Evolutionary conservation across 2,888 invertebrate species (phyloP).

Genomic region (Nemurella pictetii): DNA sequence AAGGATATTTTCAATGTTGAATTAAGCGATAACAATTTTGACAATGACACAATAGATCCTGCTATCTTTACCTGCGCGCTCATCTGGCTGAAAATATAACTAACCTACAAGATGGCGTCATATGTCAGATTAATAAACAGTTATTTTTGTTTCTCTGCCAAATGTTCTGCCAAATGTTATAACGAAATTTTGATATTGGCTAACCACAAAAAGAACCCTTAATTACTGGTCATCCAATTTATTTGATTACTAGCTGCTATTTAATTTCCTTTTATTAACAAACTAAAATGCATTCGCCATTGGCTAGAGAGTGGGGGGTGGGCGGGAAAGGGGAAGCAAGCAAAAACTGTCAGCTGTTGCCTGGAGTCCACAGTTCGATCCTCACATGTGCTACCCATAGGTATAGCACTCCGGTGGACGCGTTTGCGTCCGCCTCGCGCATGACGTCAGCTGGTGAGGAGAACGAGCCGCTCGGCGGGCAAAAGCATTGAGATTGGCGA

Average conservation of each 20-base stretch:
- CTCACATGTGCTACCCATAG: not conserved
- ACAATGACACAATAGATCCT: constrained; percentile 6
- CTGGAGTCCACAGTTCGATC: not conserved
- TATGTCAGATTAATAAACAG: not conserved
- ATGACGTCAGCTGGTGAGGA: no score
- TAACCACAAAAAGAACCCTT: no score
- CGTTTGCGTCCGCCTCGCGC: no score
- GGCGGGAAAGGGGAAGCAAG: no score
- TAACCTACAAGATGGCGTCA: not conserved
- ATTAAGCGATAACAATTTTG: not conserved
- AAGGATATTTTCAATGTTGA: not conserved
- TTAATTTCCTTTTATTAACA: no score
- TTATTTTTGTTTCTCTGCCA: not conserved
- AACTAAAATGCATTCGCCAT: no score
- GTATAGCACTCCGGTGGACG: no score
- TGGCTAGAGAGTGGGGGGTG: constrained; percentile 1
- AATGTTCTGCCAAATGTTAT: not conserved
- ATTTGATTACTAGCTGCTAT: no score
- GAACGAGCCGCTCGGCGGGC: no score
- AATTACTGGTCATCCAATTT: no score
- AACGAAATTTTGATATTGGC: no score
- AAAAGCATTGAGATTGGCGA: no score
- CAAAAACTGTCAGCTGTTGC: not conserved
- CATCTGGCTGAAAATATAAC: not conserved
- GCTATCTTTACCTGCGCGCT: not conserved